Conservation (phyloP, 2,888 invertebrate genomes). For the Masnerella sp. region DNA sequence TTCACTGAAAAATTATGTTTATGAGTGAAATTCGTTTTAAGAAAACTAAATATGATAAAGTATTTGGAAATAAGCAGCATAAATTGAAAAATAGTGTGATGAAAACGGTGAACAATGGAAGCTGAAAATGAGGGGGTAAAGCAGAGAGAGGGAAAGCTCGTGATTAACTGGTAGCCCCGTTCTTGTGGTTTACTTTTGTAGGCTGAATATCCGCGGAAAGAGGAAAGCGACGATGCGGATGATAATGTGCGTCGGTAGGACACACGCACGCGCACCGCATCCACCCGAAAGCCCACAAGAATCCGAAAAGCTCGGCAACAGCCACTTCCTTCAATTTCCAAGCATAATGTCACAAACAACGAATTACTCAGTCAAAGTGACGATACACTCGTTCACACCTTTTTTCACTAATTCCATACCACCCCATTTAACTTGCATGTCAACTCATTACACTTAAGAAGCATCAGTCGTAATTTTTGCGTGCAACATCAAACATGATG, state of each 20-base stretch:
- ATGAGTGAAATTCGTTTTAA: too few species aligned
- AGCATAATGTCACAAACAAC: constrained; percentile 70
- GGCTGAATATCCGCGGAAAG: constrained; percentile 58
- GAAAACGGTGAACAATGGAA: constrained; percentile 24
- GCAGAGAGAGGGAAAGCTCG: constrained; percentile 24
- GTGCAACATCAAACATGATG: too few species aligned
- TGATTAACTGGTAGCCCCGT: constrained; percentile 63
- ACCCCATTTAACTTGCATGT: too few species aligned
- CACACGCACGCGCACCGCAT: constrained; percentile 66
- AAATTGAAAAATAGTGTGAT: constrained; percentile 1
- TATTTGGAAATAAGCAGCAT: constrained; percentile 5
- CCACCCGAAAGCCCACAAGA: constrained; percentile 70
- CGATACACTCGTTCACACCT: constrained; percentile 71
- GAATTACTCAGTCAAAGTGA: constrained; percentile 67
- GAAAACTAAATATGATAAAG: too few species aligned
- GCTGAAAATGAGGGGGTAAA: constrained; percentile 36
- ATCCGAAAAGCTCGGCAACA: constrained; percentile 70
- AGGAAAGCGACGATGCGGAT: constrained; percentile 33
- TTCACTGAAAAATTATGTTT: too few species aligned
- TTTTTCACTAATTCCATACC: too few species aligned
- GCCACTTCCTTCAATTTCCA: constrained; percentile 72
- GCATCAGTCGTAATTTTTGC: too few species aligned
- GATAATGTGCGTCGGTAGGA: constrained; percentile 45
- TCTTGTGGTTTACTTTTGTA: constrained; percentile 62
- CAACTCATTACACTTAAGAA: too few species aligned